These are phyloP conservation scores for Heliangelus exortis DNA, from an alignment of 2,797 vertebrate genomes.

Conservation along the genomic window DNA sequence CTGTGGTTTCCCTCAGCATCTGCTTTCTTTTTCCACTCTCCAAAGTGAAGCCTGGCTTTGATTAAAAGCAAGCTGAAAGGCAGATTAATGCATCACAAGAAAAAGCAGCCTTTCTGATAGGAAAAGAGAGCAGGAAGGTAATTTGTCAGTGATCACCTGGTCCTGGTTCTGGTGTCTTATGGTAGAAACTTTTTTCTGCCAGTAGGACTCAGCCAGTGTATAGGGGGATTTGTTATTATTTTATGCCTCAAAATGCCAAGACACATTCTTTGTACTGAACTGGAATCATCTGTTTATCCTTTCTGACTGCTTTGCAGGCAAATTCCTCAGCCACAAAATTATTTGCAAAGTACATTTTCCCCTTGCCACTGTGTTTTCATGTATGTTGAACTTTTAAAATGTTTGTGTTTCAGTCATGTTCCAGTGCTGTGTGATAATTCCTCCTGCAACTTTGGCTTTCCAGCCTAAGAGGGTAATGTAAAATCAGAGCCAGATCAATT, in stretches of 20 bases:
- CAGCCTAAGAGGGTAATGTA: background rate
- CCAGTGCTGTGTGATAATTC: background rate
- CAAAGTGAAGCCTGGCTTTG: slow-evolving; percentile 7
- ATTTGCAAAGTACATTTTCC: background rate
- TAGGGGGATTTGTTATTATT: background rate
- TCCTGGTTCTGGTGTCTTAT: background rate
- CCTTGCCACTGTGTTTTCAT: background rate
- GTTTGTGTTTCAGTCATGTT: background rate
- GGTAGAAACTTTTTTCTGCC: slow-evolving; percentile 22
- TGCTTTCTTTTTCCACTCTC: slow-evolving; percentile 31
- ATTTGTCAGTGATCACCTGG: background rate
- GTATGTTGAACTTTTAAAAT: background rate
- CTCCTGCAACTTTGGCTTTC: background rate
- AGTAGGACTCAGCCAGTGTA: background rate
- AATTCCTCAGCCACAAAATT: background rate
- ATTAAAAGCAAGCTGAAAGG: slow-evolving; percentile 37
- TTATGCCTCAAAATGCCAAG: slow-evolving; percentile 11
- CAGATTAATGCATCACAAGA: slow-evolving; percentile 1
- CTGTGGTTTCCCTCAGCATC: slow-evolving; percentile 46
- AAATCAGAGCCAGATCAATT: background rate
- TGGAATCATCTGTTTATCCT: slow-evolving; percentile 3
- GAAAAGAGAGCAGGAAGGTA: background rate
- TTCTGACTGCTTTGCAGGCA: background rate
- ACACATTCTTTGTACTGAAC: background rate
- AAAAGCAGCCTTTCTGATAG: background rate